Evolutionary conservation across 2,888 invertebrate genomes (phyloP).

Genomic region (Palloptera scutellata): DNA sequence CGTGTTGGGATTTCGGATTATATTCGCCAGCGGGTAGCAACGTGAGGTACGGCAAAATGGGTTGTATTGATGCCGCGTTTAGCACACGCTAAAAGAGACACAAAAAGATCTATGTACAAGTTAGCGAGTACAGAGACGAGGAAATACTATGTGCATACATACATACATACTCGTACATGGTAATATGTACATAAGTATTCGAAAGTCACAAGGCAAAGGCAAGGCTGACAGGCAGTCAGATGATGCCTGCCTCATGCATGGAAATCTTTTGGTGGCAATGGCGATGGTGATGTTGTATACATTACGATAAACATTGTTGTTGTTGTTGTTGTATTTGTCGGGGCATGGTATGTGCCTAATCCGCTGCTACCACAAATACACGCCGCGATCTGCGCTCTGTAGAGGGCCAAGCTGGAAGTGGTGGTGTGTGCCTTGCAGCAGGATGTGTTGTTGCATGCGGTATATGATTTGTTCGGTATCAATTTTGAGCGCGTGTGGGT

Average conservation of each 20-base stretch:
- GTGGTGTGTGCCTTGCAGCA: constrained; percentile 2
- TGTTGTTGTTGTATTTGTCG: constrained; percentile 14
- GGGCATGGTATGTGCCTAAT: constrained; percentile 26
- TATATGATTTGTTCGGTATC: constrained; percentile 11
- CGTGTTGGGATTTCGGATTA: neutral
- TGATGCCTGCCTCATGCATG: too few relatives aligned
- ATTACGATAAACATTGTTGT: constrained; percentile 20
- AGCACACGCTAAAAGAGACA: constrained; percentile 38
- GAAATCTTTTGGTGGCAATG: constrained; percentile 33
- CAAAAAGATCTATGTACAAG: neutral
- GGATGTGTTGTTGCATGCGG: neutral
- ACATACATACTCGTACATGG: too few relatives aligned
- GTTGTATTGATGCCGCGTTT: constrained; percentile 31
- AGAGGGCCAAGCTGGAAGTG: too few relatives aligned
- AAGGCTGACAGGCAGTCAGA: too few relatives aligned
- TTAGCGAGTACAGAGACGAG: too few relatives aligned
- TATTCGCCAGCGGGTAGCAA: constrained; percentile 13
- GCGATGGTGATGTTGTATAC: constrained; percentile 30
- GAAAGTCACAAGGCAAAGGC: too few relatives aligned
- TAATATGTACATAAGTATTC: too few relatives aligned
- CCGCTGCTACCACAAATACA: constrained; percentile 20
- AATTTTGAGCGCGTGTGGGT: constrained; percentile 27
- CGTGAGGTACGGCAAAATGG: constrained; percentile 21
- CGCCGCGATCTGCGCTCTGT: too few relatives aligned
- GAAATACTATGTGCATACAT: too few relatives aligned